A percentile compares a stretch with the other conserved stretches of the same genome.
Conservation (phyloP, 2,113 vertebrate genomes). For the Cynopterus brachyotis region DNA sequence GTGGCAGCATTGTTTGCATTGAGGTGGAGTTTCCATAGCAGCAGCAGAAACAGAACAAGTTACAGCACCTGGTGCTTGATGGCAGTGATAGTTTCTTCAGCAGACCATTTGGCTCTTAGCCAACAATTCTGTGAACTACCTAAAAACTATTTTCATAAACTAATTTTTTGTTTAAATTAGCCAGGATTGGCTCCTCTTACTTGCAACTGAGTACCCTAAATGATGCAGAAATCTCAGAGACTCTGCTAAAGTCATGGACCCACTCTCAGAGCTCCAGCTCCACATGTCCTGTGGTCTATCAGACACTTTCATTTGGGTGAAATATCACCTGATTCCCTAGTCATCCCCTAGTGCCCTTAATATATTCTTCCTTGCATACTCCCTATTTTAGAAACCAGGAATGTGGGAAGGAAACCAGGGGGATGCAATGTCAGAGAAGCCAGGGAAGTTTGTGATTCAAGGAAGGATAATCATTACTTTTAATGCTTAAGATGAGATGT, state of each 20-base stretch:
- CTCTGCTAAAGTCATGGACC: neutral
- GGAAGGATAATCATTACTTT: neutral
- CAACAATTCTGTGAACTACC: neutral
- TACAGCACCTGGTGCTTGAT: neutral
- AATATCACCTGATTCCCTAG: neutral
- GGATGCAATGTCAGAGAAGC: neutral
- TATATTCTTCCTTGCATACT: neutral
- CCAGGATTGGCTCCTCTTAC: neutral
- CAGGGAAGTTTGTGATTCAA: neutral
- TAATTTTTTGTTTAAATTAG: constrained; percentile 32
- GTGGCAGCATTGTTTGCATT: neutral
- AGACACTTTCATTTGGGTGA: neutral
- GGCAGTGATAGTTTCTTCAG: neutral
- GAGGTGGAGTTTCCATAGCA: neutral
- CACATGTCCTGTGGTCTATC: neutral
- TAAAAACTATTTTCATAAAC: neutral
- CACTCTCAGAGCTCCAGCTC: neutral
- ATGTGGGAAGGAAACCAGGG: neutral
- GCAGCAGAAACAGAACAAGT: neutral
- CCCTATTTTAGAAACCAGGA: neutral
- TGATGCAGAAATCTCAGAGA: neutral
- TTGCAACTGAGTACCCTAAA: neutral
- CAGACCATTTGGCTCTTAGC: neutral
- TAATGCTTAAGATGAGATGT: neutral
- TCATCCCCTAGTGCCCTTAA: neutral